phyloP scores from a whole-genome alignment of 2,113 vertebrate species.

The Copsychus sechellarum region DNA sequence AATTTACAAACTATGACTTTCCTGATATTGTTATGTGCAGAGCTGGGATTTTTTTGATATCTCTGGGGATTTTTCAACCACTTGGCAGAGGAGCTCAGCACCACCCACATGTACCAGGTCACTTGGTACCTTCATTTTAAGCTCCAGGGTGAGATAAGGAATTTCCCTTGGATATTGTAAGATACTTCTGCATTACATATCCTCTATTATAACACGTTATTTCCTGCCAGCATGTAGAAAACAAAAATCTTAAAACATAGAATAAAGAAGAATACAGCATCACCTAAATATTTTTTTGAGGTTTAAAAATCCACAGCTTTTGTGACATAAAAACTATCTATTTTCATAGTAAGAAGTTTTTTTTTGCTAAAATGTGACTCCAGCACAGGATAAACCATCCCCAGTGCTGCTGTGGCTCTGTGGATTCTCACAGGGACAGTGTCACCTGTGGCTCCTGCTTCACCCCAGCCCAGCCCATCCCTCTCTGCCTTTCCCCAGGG shows the following conservation, averaged over 20 bases:
- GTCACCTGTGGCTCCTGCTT: not conserved
- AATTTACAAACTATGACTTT: not conserved
- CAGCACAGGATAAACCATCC: not conserved
- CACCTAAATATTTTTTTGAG: not conserved
- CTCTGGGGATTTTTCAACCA: not conserved
- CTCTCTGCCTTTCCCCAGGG: not conserved
- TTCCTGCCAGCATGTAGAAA: not conserved
- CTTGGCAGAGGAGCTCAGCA: not conserved
- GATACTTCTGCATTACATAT: not conserved
- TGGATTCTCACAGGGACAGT: not conserved
- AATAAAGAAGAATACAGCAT: not conserved
- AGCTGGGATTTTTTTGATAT: not conserved
- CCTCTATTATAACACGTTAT: not conserved
- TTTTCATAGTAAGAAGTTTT: not conserved
- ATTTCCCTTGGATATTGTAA: not conserved
- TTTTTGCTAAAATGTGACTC: not conserved
- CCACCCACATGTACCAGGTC: not conserved
- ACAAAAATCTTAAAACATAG: not conserved
- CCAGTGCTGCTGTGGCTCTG: not conserved
- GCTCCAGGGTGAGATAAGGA: not conserved
- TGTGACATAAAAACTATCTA: not conserved
- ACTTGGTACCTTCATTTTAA: not conserved
- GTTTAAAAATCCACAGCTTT: not conserved
- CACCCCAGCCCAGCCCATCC: not conserved
- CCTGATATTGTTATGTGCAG: not conserved